These are phyloP conservation scores for Muraenolepis orangiensis DNA, from an alignment of 2,797 vertebrate species.

Conservation along the genomic window DNA sequence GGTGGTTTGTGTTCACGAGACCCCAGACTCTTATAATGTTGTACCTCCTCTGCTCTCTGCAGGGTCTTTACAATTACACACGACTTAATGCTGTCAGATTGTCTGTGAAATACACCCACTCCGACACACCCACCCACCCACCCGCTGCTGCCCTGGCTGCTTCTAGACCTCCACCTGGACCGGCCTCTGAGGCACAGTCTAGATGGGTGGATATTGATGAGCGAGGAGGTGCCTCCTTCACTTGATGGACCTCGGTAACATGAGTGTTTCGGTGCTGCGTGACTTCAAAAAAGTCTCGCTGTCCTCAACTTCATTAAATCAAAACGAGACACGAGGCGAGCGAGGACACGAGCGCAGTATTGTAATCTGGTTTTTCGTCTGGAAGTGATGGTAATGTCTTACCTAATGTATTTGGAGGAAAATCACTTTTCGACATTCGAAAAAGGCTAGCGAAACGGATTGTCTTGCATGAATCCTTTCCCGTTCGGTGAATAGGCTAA, in stretches of 20 bases:
- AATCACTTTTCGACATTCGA: no score
- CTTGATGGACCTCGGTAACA: neutral
- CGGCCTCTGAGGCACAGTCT: no score
- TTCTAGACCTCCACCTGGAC: no score
- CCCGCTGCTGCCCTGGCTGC: no score
- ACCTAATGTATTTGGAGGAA: neutral
- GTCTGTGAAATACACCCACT: no score
- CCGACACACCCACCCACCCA: no score
- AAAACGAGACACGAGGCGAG: neutral
- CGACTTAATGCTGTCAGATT: neutral
- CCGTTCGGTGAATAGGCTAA: neutral
- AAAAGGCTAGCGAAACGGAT: no score
- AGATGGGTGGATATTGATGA: neutral
- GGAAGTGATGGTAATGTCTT: neutral
- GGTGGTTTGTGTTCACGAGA: slow-evolving; percentile 18
- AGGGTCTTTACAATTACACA: neutral
- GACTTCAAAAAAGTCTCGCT: neutral
- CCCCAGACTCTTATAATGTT: neutral
- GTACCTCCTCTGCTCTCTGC: neutral
- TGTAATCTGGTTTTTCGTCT: no score
- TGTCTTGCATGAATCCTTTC: neutral
- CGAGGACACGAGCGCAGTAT: no score
- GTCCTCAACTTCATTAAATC: neutral
- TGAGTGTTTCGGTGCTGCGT: neutral
- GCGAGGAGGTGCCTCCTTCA: neutral